phyloP scores from a whole-genome alignment of 2,888 invertebrate species.

The Lomographa bimaculata region DNA sequence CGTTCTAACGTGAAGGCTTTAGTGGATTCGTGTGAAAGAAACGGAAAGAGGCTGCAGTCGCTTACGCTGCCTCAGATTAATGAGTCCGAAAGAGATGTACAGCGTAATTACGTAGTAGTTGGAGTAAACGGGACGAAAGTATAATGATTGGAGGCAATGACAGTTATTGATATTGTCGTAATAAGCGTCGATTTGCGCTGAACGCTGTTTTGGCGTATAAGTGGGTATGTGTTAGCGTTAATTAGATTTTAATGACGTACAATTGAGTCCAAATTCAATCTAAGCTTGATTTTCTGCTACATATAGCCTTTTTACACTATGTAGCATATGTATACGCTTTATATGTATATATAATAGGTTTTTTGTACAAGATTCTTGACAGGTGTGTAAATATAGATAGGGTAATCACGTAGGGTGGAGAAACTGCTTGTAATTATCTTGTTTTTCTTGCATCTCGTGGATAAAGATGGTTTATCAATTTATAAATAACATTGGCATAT shows the following conservation, averaged over 20 bases:
- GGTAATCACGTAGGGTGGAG: conserved; percentile 17
- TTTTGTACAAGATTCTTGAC: conserved; percentile 13
- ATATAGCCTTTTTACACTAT: no score
- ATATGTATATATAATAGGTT: neutral
- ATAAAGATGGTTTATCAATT: conserved; percentile 21
- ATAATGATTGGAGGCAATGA: conserved; percentile 75
- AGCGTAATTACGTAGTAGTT: conserved; percentile 68
- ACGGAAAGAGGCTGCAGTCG: conserved; percentile 63
- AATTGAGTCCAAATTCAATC: conserved; percentile 44
- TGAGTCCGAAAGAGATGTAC: conserved; percentile 76
- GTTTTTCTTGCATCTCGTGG: conserved; percentile 19
- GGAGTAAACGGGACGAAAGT: conserved; percentile 77
- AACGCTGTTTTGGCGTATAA: conserved; percentile 50
- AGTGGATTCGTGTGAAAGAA: conserved; percentile 65
- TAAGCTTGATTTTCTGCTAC: conserved; percentile 17
- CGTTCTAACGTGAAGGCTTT: conserved; percentile 48
- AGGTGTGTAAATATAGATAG: conserved; percentile 21
- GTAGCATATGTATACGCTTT: no score
- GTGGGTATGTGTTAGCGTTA: conserved; percentile 58
- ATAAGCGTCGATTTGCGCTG: conserved; percentile 62
- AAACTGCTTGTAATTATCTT: conserved; percentile 19
- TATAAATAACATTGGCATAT: conserved; percentile 19
- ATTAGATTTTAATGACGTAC: conserved; percentile 73
- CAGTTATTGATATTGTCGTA: conserved; percentile 79
- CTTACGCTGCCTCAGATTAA: conserved; percentile 62